Evolutionary conservation across 2,797 vertebrate species (phyloP).

Genomic region (Gadopsis marmoratus): DNA sequence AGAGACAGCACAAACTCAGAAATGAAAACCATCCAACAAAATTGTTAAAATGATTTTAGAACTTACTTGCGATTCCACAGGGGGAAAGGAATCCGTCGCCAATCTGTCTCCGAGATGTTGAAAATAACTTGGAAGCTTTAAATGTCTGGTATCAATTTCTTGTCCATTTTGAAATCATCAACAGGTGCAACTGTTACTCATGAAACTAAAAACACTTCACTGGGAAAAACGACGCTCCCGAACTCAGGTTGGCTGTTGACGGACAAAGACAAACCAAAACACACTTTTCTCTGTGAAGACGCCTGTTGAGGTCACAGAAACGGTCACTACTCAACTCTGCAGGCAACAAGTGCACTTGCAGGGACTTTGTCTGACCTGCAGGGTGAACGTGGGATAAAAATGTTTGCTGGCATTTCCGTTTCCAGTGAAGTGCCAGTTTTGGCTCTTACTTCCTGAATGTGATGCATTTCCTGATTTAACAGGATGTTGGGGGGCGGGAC

Average conservation of each 20-base stretch:
- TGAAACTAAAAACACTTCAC: conserved; percentile 31
- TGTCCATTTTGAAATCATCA: conserved; percentile 60
- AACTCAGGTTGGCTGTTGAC: conserved; percentile 12
- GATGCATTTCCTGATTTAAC: conserved; percentile 39
- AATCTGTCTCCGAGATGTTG: conserved; percentile 20
- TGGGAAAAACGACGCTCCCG: neutral
- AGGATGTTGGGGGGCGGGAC: neutral
- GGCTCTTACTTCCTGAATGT: conserved; percentile 11
- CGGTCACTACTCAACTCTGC: neutral
- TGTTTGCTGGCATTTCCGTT: neutral
- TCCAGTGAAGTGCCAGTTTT: neutral
- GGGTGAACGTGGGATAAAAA: neutral
- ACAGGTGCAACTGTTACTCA: conserved; percentile 50
- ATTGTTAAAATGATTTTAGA: neutral
- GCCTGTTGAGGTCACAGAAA: conserved; percentile 11
- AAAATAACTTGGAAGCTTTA: conserved; percentile 19
- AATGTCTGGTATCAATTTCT: conserved; percentile 60
- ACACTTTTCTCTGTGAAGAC: neutral
- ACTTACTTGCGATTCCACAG: neutral
- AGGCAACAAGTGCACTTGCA: neutral
- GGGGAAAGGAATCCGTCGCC: conserved; percentile 14
- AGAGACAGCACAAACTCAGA: neutral
- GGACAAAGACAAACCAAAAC: conserved; percentile 4
- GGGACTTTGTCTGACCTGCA: neutral
- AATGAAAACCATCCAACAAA: neutral